A percentile compares a stretch with the other conserved stretches of the same genome.
These are phyloP conservation scores for Drosophila truncata DNA, from an alignment of 1,140 invertebrate genomes.

Conservation along the genomic window DNA sequence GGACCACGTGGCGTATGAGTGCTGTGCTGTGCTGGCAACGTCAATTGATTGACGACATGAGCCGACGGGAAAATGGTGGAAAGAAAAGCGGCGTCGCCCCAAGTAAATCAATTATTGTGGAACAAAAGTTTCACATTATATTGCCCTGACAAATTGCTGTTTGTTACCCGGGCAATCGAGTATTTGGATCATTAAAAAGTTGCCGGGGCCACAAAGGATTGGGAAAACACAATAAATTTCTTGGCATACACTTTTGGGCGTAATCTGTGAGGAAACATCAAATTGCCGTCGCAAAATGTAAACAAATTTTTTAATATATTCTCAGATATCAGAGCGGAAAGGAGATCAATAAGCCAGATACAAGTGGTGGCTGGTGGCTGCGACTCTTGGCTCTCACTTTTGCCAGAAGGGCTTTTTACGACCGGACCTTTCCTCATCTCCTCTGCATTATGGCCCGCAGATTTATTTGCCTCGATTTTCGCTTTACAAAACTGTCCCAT, in stretches of 20 bases:
- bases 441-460: constrained; percentile 64
- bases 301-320: constrained; percentile 64
- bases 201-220: constrained; percentile 58
- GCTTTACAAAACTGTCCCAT: constrained; percentile 70
- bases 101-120: constrained; percentile 81
- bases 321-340: constrained; percentile 2
- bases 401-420: constrained; percentile 44
- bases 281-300: constrained; percentile 66
- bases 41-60: constrained; percentile 78
- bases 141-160: constrained; percentile 69
- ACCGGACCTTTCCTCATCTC: constrained; percentile 47
- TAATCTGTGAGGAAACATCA: constrained; percentile 57
- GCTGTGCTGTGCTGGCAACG: constrained; percentile 61
- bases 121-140: constrained; percentile 53
- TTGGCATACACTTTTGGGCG: constrained; percentile 28
- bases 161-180: constrained; percentile 55
- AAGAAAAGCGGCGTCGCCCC: background rate
- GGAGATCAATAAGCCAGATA: constrained; percentile 74
- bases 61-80: constrained; percentile 23
- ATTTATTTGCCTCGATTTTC: constrained; percentile 72
- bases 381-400: constrained; percentile 47
- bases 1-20: constrained; percentile 78
- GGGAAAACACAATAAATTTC: constrained; percentile 71
- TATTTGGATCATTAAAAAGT: constrained; percentile 75
- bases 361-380: constrained; percentile 34